A percentile compares a stretch with the other conserved stretches of the same genome.
Conservation (phyloP, 2,113 vertebrate species). For the Hyla sarda region DNA sequence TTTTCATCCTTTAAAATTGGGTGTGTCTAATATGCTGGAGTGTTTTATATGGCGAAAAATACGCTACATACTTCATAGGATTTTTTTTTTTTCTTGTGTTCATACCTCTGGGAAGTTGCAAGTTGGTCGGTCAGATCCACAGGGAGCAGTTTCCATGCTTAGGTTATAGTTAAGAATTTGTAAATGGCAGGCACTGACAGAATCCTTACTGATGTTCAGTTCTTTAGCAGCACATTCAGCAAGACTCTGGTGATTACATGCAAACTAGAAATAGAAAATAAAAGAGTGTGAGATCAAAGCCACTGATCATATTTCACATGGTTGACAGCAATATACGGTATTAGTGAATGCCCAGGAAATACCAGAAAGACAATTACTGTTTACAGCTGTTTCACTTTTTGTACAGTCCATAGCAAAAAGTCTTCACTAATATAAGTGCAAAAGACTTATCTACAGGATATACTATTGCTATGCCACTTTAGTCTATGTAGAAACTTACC, state of each 20-base stretch:
- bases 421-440: background rate
- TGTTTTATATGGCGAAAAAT: too few relatives aligned
- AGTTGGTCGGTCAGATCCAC: conserved; percentile 77
- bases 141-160: conserved; percentile 77
- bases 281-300: background rate
- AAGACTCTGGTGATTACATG: conserved; percentile 85
- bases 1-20: too few relatives aligned
- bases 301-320: background rate
- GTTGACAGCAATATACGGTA: background rate
- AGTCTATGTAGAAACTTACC: conserved; percentile 69
- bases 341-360: background rate
- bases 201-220: conserved; percentile 79
- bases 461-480: background rate
- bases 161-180: conserved; percentile 83
- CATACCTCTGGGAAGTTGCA: conserved; percentile 93
- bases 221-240: conserved; percentile 80
- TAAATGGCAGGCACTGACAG: conserved; percentile 87
- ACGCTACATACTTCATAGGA: background rate
- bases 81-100: background rate
- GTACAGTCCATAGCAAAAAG: background rate
- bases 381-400: background rate
- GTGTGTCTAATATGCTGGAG: too few relatives aligned
- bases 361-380: background rate
- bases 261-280: conserved; percentile 75
- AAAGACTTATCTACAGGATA: background rate